A percentile compares a stretch with the other conserved stretches of the same genome.
These are phyloP conservation scores for Nebria ingens DNA, from an alignment of 1,140 invertebrate species.

Conservation along the genomic window DNA sequence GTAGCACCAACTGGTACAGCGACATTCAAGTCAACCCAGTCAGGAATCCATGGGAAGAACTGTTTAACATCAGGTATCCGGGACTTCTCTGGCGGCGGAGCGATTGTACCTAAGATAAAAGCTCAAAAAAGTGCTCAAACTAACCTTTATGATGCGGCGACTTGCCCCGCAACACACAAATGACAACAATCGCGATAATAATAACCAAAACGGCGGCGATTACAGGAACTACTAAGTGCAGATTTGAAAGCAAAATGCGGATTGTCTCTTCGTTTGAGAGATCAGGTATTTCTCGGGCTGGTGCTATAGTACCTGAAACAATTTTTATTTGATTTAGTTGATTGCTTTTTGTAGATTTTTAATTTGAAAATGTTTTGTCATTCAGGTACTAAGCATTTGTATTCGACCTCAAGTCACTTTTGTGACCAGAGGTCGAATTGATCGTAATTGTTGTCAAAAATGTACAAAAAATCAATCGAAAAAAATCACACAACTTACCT, in stretches of 20 bases:
- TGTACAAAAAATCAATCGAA: no score
- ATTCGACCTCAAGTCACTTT: no score
- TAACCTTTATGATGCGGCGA: conserved; percentile 75
- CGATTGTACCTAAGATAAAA: conserved; percentile 58
- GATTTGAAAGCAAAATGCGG: conserved; percentile 72
- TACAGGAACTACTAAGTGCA: conserved; percentile 90
- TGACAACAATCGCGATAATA: conserved; percentile 82
- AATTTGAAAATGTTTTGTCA: no score
- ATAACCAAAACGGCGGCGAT: conserved; percentile 82
- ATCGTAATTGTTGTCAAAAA: no score
- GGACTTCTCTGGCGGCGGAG: conserved; percentile 61
- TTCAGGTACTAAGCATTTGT: no score
- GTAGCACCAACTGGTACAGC: conserved; percentile 75
- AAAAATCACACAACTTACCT: conserved; percentile 59
- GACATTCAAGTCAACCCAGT: conserved; percentile 78
- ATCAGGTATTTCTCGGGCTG: conserved; percentile 72
- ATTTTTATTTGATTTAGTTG: no score
- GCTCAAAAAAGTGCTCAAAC: conserved; percentile 23
- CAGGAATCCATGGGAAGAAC: conserved; percentile 68
- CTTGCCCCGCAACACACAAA: conserved; percentile 76
- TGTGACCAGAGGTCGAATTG: no score
- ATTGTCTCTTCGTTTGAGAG: conserved; percentile 67
- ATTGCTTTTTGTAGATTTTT: no score
- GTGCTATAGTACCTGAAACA: conserved; percentile 87
- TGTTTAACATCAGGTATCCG: conserved; percentile 41